A percentile compares a stretch with the other conserved stretches of the same genome.
Evolutionary conservation across 2,888 invertebrate species (phyloP).

Genomic region (Tenthredo distinguenda): DNA sequence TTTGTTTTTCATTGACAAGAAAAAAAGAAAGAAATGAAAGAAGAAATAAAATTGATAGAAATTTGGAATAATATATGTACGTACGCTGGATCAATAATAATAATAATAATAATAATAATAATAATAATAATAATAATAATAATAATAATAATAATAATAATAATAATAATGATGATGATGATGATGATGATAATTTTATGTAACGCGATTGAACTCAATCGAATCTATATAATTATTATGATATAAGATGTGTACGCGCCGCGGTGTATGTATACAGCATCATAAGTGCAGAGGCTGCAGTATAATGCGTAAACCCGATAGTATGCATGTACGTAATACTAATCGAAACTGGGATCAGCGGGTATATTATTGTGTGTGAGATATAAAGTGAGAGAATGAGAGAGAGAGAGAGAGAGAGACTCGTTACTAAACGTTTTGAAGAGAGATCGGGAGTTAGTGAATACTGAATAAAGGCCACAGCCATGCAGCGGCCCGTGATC

Average conservation of each 20-base stretch:
- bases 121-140: not conserved
- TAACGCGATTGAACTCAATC: not conserved
- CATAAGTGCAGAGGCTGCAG: not conserved
- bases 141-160: no score
- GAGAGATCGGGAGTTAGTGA: not conserved
- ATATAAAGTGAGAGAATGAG: not conserved
- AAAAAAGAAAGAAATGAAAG: not conserved
- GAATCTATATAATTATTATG: not conserved
- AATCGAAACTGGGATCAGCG: not conserved
- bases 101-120: not conserved
- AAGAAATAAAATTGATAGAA: no score
- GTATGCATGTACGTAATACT: not conserved
- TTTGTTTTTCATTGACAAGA: not conserved
- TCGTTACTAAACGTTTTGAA: not conserved
- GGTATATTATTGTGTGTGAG: no score
- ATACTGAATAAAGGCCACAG: constrained; percentile 2
- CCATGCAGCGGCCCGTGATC: not conserved
- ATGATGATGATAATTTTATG: not conserved
- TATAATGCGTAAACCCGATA: not conserved
- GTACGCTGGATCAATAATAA: no score
- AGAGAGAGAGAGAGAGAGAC: not conserved
- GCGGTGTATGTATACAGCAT: not conserved
- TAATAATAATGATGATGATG: no score
- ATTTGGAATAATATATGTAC: no score
- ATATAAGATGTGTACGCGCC: not conserved